Base-by-base conservation (phyloP, 2,888 invertebrate species). In the Blastobasis adustella region DNA sequence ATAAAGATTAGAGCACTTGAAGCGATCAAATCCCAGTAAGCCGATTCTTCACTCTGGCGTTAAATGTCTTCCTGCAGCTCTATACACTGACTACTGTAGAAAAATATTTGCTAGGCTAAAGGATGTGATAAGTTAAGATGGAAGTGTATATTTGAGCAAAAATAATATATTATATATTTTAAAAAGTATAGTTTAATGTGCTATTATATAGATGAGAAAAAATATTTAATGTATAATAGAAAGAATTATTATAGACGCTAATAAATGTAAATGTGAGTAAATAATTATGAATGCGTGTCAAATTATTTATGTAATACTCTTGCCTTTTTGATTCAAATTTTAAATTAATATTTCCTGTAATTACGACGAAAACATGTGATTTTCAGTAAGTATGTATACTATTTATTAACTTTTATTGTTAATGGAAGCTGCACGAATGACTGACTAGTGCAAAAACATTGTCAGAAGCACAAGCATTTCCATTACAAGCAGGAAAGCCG, bases 51-150 rank as follows among this genome's bases (percentile, higher is more conserved):
- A 53, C 54, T 57, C 71, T 75, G 83, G 84, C 66, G 87, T 86
- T 76, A 67, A 76, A 87, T 70, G 88, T 88, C 87, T 88, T 88
- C 88, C 88, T 84, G 83, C 88, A 88, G 88, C 88, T 88, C 88
- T 88, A 73, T 88, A 88, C 88, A 88, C 88, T 88, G 88, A 86
- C 83, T 87, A 82, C 74, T 78, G 81, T 86, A 87, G 86, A 79
- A 69, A 71, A 71, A 81, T 79, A 81, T 82, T 81, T 79, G 71
- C 80, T 87, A 86, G 82, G 83, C 76, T 84, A 86, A 85, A 79
- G 60, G 67, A 84, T 83, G 87, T 88, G 86, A 88, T 88, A 85
- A 82, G 79, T 76, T 78, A 81, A 75, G 72, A 42, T 42, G 10
- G 5, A 71, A 74, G 75, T 79, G 75, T 79, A 79, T 71, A 80